Percentiles rank a stretch among this genome's conserved stretches.
phyloP scores from a whole-genome alignment of 2,888 invertebrate genomes.

The Tetramorium bicarinatum region DNA sequence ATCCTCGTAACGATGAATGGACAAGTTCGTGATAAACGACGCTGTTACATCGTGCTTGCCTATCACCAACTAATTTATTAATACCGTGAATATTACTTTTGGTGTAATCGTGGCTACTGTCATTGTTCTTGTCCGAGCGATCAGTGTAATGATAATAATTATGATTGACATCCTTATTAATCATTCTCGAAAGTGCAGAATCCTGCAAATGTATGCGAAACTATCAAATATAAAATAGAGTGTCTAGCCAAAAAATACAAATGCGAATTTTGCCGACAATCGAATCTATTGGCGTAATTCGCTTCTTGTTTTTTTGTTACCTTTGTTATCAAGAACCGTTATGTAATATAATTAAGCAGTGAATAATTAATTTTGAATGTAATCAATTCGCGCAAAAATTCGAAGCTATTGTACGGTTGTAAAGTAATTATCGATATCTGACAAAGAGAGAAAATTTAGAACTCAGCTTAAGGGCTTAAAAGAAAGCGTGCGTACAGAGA shows the following conservation, averaged over 20 bases:
- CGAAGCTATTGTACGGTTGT: neutral
- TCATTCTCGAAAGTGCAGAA: conserved; percentile 7
- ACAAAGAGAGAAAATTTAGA: conserved; percentile 15
- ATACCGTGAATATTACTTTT: conserved; percentile 55
- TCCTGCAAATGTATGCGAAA: neutral
- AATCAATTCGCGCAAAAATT: neutral
- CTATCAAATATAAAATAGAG: neutral
- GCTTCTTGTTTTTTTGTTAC: neutral
- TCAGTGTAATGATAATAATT: conserved; percentile 42
- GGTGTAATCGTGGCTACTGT: conserved; percentile 40
- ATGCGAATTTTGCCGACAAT: neutral
- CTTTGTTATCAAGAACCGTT: conserved; percentile 2
- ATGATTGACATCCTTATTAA: conserved; percentile 55
- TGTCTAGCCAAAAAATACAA: neutral
- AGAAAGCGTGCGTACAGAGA: neutral
- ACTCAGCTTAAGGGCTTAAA: conserved; percentile 17
- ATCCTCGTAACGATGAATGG: conserved; percentile 52
- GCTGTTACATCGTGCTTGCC: conserved; percentile 53
- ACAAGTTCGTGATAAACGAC: conserved; percentile 58
- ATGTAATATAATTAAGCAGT: neutral
- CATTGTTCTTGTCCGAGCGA: conserved; percentile 47
- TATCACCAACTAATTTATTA: conserved; percentile 55
- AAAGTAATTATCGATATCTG: conserved; percentile 2
- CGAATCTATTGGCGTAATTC: neutral
- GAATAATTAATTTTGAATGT: neutral